These are phyloP conservation scores for Mactra quadrangularis DNA, from an alignment of 1,140 invertebrate species.

Conservation along the genomic window DNA sequence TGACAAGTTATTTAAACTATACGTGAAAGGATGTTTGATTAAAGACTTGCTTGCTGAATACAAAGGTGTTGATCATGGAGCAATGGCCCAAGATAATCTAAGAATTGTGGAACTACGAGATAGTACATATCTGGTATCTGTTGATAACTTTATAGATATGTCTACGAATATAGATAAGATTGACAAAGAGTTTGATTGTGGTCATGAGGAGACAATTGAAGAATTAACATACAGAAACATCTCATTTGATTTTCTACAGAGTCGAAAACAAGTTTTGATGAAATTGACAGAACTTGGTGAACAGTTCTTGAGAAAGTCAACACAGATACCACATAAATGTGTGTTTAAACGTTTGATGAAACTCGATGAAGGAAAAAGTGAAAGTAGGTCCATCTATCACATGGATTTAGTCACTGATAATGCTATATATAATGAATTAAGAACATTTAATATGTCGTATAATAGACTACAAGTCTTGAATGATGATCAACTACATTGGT, in stretches of 20 bases:
- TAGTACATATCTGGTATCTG: slow-evolving; percentile 16
- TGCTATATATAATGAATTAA: slow-evolving; percentile 55
- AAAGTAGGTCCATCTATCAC: slow-evolving; percentile 58
- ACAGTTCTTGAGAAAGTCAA: slow-evolving; percentile 47
- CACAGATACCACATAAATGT: slow-evolving; percentile 56
- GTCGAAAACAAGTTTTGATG: slow-evolving; percentile 12
- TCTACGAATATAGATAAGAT: slow-evolving; percentile 45
- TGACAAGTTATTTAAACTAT: slow-evolving; percentile 36
- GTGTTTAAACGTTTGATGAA: slow-evolving; percentile 51
- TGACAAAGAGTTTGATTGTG: slow-evolving; percentile 63
- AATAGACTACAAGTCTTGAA: slow-evolving; percentile 51
- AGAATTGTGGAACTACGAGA: slow-evolving; percentile 39
- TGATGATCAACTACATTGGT: slow-evolving; percentile 64
- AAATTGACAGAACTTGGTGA: slow-evolving; percentile 30
- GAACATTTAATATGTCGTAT: slow-evolving; percentile 63
- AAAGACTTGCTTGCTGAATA: slow-evolving; percentile 60
- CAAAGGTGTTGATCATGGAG: background rate
- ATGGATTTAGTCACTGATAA: slow-evolving; percentile 61
- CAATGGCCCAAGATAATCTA: slow-evolving; percentile 56
- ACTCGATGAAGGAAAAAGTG: slow-evolving; percentile 56
- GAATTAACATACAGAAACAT: slow-evolving; percentile 49
- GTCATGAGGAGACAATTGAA: slow-evolving; percentile 63
- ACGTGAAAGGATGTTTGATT: slow-evolving; percentile 50
- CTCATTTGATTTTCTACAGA: slow-evolving; percentile 52
- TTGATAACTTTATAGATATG: slow-evolving; percentile 39